A percentile compares a stretch with the other conserved stretches of the same genome.
These are phyloP conservation scores for Callocephalon fimbriatum DNA, from an alignment of 2,113 vertebrate species.

Conservation along the genomic window DNA sequence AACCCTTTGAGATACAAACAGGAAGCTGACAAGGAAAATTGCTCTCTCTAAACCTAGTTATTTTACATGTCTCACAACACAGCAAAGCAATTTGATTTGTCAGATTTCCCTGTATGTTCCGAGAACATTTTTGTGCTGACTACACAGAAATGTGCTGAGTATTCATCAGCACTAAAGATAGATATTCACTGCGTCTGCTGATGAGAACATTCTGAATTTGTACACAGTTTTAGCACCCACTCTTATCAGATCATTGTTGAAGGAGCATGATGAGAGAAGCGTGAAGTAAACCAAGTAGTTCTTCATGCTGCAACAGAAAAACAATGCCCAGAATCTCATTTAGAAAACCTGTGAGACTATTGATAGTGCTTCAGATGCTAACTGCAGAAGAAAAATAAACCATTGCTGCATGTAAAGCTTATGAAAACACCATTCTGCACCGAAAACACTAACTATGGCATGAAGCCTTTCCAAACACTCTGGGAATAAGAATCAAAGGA, in stretches of 20 bases:
- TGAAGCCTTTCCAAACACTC: neutral
- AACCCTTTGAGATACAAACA: neutral
- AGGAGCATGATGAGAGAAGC: slow-evolving; percentile 14
- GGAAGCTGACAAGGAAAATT: neutral
- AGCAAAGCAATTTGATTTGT: slow-evolving; percentile 2
- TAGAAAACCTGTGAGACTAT: neutral
- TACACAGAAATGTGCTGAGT: slow-evolving; percentile 42
- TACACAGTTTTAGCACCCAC: slow-evolving; percentile 36
- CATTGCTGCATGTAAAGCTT: neutral
- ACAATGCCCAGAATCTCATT: neutral
- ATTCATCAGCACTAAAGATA: slow-evolving; percentile 53
- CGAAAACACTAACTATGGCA: neutral
- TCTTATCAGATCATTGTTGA: slow-evolving; percentile 45
- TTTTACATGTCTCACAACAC: neutral
- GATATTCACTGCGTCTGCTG: slow-evolving; percentile 37
- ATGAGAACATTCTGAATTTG: slow-evolving; percentile 48
- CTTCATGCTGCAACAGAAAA: neutral
- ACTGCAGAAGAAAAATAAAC: neutral
- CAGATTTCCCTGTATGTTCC: neutral
- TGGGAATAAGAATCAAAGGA: neutral
- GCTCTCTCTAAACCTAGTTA: neutral
- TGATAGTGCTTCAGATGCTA: neutral
- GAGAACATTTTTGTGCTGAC: slow-evolving; percentile 36
- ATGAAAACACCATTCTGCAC: neutral
- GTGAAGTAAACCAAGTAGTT: neutral